These are phyloP conservation scores for Sigmodon hispidus DNA, from an alignment of 2,113 vertebrate species.

Conservation along the genomic window DNA sequence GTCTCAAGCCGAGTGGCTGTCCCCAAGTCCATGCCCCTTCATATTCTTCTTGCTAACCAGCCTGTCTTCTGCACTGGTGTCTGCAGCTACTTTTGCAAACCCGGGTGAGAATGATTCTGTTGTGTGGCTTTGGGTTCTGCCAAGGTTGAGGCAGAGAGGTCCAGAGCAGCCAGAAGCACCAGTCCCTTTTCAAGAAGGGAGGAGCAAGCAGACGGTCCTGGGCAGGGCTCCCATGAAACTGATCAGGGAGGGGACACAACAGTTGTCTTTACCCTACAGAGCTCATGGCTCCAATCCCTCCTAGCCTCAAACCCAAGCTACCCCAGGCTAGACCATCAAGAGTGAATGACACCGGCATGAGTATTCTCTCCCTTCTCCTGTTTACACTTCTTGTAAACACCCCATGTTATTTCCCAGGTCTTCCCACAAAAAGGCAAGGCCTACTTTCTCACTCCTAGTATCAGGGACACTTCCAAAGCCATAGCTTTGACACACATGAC, in stretches of 20 bases:
- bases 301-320: background rate
- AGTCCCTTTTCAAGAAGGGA: background rate
- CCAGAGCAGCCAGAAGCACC: too few relatives aligned
- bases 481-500: background rate
- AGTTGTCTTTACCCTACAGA: fast-evolving
- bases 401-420: background rate
- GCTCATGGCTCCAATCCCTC: background rate
- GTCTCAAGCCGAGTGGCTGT: background rate
- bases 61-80: too few relatives aligned
- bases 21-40: fast-evolving
- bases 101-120: background rate
- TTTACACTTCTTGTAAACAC: background rate
- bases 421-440: background rate
- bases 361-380: background rate
- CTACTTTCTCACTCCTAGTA: background rate
- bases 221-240: background rate
- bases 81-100: too few relatives aligned
- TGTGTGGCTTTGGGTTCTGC: fast-evolving
- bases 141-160: background rate
- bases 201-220: too few relatives aligned
- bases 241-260: background rate
- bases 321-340: background rate
- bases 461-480: background rate
- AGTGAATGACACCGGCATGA: too few relatives aligned
- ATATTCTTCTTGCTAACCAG: background rate